Evolutionary conservation across 2,888 invertebrate species (phyloP), one percentile per base, ranked within the genome.

Genomic region (Nowickia ferox): DNA sequence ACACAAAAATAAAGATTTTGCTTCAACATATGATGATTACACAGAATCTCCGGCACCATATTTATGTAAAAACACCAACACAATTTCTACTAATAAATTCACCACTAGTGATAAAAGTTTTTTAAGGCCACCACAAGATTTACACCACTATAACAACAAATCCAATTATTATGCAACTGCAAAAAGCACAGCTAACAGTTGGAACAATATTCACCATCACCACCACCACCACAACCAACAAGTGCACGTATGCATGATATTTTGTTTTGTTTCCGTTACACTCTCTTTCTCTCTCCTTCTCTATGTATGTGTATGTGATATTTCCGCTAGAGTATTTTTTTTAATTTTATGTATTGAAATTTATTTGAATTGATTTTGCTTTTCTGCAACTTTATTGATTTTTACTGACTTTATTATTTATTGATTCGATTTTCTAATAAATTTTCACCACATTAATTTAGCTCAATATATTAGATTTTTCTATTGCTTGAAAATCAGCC

Each of bases 181-280:
- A 87, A 89, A 90, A 65, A 75, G 75, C 79, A 83, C 86, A 79
- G 66, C 65, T 55, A 84, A 77, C 80, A 90, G 89, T 90, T 91
- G 92, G 91, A 90, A 88, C 44, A 72, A 86, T 79, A 51, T 86
- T 89, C 91, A 85, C 22, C 30, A 6, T 30, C 30, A 30, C 5
- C 30, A 30, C 30, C 30, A 30, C 30, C 30, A 30, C 30, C 74
- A 84, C 53, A 90, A 90, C 57, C 90, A 91, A 88, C 90, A 89
- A 91, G 90, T 92, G 91, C 92, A 92, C 91, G 92, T 92, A 92
- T 92, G 92, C 92, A 92, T 92, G 91, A 87, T 85, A 87, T 88
- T 88, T 59, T 76, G 61, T 83, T 78, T 66, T 22, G 30, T 59
- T 66, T 53, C 9, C 61, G 42, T 63, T 53, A 19, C 71, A 71